Evolutionary conservation across 2,797 vertebrate species (phyloP).

Genomic region (Rhadinocentrus ornatus): DNA sequence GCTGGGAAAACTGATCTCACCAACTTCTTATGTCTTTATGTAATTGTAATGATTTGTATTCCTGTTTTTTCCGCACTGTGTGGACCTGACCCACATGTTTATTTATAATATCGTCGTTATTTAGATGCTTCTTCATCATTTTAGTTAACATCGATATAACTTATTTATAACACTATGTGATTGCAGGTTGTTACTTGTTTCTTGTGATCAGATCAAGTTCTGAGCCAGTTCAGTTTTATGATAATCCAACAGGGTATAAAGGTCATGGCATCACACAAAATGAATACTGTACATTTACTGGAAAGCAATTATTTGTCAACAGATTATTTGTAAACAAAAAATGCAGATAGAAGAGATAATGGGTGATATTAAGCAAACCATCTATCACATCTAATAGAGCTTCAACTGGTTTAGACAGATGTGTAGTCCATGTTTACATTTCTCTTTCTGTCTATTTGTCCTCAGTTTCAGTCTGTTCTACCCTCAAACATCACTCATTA

Average conservation of each 20-base stretch:
- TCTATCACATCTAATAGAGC: not conserved
- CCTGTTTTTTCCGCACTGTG: not conserved
- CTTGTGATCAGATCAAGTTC: not conserved
- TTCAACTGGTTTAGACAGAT: no score
- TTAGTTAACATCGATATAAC: not conserved
- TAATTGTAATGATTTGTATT: not conserved
- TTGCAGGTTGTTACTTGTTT: not conserved
- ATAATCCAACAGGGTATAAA: not conserved
- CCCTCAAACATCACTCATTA: no score
- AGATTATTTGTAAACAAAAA: not conserved
- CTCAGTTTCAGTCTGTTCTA: not conserved
- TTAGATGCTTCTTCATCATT: not conserved
- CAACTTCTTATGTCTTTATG: not conserved
- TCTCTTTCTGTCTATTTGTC: not conserved
- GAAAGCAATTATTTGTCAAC: not conserved
- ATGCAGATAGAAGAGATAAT: not conserved
- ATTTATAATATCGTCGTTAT: not conserved
- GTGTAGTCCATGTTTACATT: not conserved
- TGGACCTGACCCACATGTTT: not conserved
- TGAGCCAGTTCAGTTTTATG: no score
- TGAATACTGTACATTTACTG: not conserved
- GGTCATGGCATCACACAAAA: not conserved
- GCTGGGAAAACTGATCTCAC: slow-evolving; percentile 36
- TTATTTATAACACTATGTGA: not conserved
- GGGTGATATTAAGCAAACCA: not conserved